Evolutionary conservation across 2,888 invertebrate species (phyloP).

Genomic region (Tetragnatha montana): DNA sequence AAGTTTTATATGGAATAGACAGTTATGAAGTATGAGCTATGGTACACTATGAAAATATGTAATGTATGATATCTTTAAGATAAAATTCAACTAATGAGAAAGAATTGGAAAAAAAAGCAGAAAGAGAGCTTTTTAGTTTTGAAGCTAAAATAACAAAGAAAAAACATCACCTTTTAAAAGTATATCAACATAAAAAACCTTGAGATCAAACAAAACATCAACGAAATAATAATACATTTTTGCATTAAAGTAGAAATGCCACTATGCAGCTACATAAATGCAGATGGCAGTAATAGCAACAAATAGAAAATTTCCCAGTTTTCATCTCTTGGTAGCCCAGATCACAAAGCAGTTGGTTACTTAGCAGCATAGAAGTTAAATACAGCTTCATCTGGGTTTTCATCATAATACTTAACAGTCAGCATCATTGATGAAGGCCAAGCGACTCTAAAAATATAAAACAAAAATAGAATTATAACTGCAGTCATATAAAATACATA

Average conservation of each 20-base stretch:
- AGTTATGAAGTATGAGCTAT: too few relatives aligned
- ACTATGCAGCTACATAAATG: constrained; percentile 32
- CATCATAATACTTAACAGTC: constrained; percentile 25
- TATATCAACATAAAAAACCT: background rate
- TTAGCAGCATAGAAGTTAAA: background rate
- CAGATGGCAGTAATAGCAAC: constrained; percentile 41
- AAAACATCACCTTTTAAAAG: background rate
- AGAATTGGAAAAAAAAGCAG: too few relatives aligned
- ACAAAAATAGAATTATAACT: background rate
- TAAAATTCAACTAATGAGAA: too few relatives aligned
- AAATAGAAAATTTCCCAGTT: constrained; percentile 11
- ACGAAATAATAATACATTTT: background rate
- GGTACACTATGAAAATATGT: too few relatives aligned
- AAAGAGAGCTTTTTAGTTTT: too few relatives aligned
- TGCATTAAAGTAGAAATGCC: background rate
- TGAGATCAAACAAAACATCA: constrained; percentile 8
- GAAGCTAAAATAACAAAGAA: background rate
- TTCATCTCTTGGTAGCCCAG: background rate
- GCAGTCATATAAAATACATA: too few relatives aligned
- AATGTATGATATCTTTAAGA: too few relatives aligned
- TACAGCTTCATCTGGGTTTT: background rate
- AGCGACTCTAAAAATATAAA: constrained; percentile 63
- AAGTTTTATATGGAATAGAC: too few relatives aligned
- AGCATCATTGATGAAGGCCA: constrained; percentile 67
- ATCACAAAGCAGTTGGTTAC: constrained; percentile 7